A percentile compares a stretch with the other conserved stretches of the same genome.
Conservation (phyloP, 2,888 invertebrate species). For the Taphrorychus bicolor region DNA sequence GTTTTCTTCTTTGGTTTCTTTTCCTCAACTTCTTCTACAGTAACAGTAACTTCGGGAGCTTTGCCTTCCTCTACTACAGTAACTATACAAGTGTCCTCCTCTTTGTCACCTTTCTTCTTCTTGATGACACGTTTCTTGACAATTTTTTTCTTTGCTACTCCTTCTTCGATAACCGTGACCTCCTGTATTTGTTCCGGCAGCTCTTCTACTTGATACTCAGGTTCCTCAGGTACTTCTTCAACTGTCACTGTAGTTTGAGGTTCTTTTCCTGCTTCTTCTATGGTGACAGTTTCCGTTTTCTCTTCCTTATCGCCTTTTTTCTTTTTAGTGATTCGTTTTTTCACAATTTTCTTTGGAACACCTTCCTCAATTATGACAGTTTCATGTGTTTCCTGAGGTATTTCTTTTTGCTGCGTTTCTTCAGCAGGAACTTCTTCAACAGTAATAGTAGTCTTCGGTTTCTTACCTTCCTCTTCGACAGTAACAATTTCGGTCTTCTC, state of each 20-base stretch:
- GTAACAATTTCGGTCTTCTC: constrained; percentile 52
- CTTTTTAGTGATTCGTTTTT: constrained; percentile 57
- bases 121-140: constrained; percentile 57
- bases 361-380: constrained; percentile 43
- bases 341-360: constrained; percentile 57
- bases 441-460: constrained; percentile 60
- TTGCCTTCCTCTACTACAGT: constrained; percentile 60
- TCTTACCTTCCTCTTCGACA: constrained; percentile 55
- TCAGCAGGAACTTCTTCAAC: constrained; percentile 55
- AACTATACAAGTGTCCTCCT: constrained; percentile 57
- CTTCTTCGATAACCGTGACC: constrained; percentile 45
- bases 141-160: constrained; percentile 46
- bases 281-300: constrained; percentile 44
- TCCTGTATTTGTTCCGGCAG: constrained; percentile 45
- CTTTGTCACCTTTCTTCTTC: constrained; percentile 56
- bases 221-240: constrained; percentile 45
- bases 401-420: constrained; percentile 47
- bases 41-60: constrained; percentile 57
- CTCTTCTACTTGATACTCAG: constrained; percentile 43
- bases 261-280: constrained; percentile 45
- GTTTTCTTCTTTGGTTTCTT: constrained; percentile 16
- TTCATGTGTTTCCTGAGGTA: too few species aligned
- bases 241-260: constrained; percentile 43
- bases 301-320: constrained; percentile 57
- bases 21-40: constrained; percentile 48